phyloP scores from a whole-genome alignment of 2,113 vertebrate genomes.

The Phoxinus phoxinus region DNA sequence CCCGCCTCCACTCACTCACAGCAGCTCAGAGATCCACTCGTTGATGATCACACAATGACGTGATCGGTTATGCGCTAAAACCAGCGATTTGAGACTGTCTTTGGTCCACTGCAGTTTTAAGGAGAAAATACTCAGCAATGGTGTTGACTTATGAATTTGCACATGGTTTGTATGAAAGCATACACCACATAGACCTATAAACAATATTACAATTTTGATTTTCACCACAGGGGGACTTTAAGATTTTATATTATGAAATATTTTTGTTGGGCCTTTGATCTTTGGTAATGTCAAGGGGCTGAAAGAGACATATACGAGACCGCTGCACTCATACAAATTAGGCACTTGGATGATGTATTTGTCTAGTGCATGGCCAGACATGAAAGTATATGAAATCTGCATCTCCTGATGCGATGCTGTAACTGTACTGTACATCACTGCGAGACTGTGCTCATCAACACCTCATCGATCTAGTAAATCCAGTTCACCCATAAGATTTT shows the following conservation, averaged over 20 bases:
- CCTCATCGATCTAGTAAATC: slow-evolving; percentile 4
- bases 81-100: no score
- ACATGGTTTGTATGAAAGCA: no score
- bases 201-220: no score
- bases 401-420: background rate
- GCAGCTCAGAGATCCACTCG: no score
- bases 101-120: no score
- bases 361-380: background rate
- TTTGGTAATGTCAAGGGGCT: background rate
- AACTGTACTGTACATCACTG: background rate
- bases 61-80: no score
- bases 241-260: background rate
- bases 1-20: no score
- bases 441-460: slow-evolving; percentile 18
- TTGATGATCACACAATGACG: no score
- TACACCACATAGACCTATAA: no score
- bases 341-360: background rate
- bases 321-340: background rate
- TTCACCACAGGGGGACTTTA: no score
- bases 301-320: background rate
- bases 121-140: no score
- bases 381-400: background rate
- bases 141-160: no score
- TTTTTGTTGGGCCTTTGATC: slow-evolving; percentile 27
- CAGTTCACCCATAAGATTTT: background rate